Base-by-base conservation (phyloP, 2,797 vertebrate genomes). In the Kryptopterus vitreolus region DNA sequence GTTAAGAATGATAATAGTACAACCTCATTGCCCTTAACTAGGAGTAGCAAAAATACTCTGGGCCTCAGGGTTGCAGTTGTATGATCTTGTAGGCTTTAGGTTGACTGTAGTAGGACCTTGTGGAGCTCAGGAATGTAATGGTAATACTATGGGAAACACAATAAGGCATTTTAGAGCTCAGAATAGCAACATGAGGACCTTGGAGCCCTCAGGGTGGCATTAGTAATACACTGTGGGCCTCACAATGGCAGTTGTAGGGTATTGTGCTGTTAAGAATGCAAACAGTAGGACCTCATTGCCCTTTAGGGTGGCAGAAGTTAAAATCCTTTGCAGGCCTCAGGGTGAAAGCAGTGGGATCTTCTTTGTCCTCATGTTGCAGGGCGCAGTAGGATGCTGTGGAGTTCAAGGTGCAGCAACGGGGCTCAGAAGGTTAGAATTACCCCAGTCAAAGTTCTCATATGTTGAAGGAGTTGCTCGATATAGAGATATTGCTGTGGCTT, bases 401-500 rank as follows among this genome's bases (percentile, higher is more conserved):
- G 5, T 12, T 68, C 65, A 68, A 12, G 3, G 15, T 70, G 48
- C 24, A 50, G 16, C 13, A 31, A 29, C n/a, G 16, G 15, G 9
- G 4, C 16, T 46, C 15, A 20, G 35, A 35, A 18, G 18, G 4
- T 55, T n/a, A 35, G 18, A 35, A 57, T 57, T n/a, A 16, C 22
- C 55, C 29, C 5, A 57, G 50, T 0, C 31, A 38, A 24, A 4
- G 71, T 57, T 38, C 6, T 16, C 26, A 53, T 71, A 4, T 70
- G 26, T 70, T 53, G 4, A 72, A 72, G 29, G 50, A 72, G 55
- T n/a, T 72, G 69, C 50, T 73, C 24, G 53, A 73, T 58, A 58
- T 24, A 58, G 22, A 58, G 53, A 58, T 57, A 38, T n/a, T 26
- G n/a, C 31, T 38, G 8, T 73, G 22, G 71, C 53, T 73, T 57